Evolutionary conservation across 2,888 invertebrate species (phyloP).

Genomic region (Torymus aiolomorphi): DNA sequence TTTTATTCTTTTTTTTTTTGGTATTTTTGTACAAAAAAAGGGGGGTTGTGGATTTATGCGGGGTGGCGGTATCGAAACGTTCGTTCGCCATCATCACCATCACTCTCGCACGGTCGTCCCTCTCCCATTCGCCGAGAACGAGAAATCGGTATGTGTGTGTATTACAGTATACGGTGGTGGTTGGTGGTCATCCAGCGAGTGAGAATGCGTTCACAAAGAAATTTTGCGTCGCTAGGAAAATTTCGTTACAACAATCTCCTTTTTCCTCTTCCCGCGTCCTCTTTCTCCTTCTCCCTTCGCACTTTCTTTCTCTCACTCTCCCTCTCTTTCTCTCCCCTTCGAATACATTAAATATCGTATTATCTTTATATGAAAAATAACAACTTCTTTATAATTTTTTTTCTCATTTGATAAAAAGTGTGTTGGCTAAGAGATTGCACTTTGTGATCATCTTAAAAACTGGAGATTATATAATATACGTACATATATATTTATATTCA

Average conservation of each 20-base stretch:
- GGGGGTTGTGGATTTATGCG: neutral
- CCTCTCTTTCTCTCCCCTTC: constrained; percentile 36
- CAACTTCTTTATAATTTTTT: constrained; percentile 73
- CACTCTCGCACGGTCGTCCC: constrained; percentile 9
- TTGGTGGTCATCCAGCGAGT: constrained; percentile 29
- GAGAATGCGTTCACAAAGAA: constrained; percentile 64
- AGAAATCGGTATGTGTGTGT: constrained; percentile 41
- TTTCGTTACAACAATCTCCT: constrained; percentile 68
- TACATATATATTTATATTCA: constrained; percentile 57
- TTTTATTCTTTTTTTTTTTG: constrained; percentile 13
- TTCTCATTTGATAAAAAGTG: constrained; percentile 72
- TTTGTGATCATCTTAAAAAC: constrained; percentile 75
- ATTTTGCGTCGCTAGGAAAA: constrained; percentile 70
- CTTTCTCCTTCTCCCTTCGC: constrained; percentile 6
- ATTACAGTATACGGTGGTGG: too few relatives aligned
- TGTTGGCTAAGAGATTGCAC: constrained; percentile 75
- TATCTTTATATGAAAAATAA: constrained; percentile 74
- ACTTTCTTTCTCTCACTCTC: constrained; percentile 14
- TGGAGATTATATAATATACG: constrained; percentile 65
- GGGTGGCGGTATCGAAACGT: constrained; percentile 23
- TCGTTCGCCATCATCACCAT: constrained; percentile 6
- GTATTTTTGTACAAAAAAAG: constrained; percentile 49
- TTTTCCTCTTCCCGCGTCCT: constrained; percentile 43
- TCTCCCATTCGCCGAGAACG: constrained; percentile 51
- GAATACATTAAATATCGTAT: constrained; percentile 58